Evolutionary conservation across 1,140 invertebrate genomes (phyloP).

Genomic region (Heterodera schachtii): DNA sequence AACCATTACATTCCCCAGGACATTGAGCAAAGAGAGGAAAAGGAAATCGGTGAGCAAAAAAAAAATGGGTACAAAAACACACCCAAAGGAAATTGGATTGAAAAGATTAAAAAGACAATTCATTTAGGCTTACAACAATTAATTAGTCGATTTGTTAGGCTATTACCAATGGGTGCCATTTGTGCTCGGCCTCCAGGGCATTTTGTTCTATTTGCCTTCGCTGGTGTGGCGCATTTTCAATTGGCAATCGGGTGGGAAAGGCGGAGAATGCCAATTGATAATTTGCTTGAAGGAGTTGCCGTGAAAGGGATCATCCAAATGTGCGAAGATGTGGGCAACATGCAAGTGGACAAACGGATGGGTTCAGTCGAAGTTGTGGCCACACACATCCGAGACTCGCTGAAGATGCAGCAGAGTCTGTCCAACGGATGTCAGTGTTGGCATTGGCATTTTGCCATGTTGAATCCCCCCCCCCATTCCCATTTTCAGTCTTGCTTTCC

Average conservation of each 20-base stretch:
- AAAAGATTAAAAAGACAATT: background rate
- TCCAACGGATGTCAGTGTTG: constrained; percentile 32
- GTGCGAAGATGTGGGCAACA: constrained; percentile 62
- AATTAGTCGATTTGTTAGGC: constrained; percentile 31
- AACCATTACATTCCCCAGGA: constrained; percentile 60
- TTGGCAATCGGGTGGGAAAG: constrained; percentile 59
- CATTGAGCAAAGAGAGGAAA: constrained; percentile 52
- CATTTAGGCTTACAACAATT: background rate
- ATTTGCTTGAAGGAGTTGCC: constrained; percentile 45
- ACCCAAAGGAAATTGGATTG: background rate
- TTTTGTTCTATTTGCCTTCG: constrained; percentile 69
- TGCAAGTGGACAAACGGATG: constrained; percentile 59
- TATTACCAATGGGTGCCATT: constrained; percentile 70
- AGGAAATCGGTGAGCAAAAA: constrained; percentile 55
- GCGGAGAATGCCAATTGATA: background rate
- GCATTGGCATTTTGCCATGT: background rate
- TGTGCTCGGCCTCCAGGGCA: constrained; percentile 69
- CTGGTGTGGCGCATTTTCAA: constrained; percentile 68
- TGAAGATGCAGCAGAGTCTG: constrained; percentile 54
- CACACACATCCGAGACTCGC: constrained; percentile 59
- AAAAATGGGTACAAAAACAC: background rate
- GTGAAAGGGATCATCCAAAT: constrained; percentile 62
- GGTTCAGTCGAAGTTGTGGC: constrained; percentile 61
- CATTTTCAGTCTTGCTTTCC: constrained; percentile 50
- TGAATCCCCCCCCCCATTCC: background rate